Conservation (phyloP, 2,888 invertebrate genomes). For the Melieria omissa region DNA sequence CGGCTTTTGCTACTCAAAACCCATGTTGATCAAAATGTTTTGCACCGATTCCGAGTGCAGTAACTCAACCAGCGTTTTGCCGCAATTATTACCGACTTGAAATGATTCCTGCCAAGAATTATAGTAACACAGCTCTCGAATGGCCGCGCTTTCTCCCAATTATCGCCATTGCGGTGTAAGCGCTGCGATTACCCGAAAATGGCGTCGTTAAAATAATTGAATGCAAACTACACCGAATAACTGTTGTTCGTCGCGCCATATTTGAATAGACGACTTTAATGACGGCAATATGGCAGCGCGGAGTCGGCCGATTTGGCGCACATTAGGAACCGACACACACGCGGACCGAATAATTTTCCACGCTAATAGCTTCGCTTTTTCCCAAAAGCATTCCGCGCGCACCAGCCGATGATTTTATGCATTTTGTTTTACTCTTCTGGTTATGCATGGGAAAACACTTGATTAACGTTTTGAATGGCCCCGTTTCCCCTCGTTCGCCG, state of each 20-base stretch:
- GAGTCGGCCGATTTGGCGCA: no score
- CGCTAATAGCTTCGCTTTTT: no score
- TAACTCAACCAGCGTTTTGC: no score
- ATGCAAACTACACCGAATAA: conserved; percentile 2
- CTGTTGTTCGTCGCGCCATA: conserved; percentile 14
- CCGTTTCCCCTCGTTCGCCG: no score
- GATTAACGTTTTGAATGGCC: conserved; percentile 40
- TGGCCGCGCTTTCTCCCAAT: not conserved
- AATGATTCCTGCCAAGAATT: no score
- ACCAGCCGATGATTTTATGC: not conserved
- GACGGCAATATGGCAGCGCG: not conserved
- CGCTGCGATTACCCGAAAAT: not conserved
- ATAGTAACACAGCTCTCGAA: not conserved
- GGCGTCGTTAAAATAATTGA: conserved; percentile 17
- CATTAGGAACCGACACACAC: no score
- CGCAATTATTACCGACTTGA: no score
- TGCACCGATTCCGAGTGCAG: no score
- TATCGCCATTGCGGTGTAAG: not conserved
- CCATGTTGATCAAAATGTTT: no score
- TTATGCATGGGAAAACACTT: conserved; percentile 53
- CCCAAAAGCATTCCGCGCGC: conserved; percentile 8
- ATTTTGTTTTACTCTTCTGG: conserved; percentile 13
- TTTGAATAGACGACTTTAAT: conserved; percentile 24
- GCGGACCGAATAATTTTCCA: no score
- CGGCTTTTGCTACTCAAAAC: no score